These are phyloP conservation scores for Mustela nigripes DNA, from an alignment of 2,113 vertebrate species.

Conservation along the genomic window DNA sequence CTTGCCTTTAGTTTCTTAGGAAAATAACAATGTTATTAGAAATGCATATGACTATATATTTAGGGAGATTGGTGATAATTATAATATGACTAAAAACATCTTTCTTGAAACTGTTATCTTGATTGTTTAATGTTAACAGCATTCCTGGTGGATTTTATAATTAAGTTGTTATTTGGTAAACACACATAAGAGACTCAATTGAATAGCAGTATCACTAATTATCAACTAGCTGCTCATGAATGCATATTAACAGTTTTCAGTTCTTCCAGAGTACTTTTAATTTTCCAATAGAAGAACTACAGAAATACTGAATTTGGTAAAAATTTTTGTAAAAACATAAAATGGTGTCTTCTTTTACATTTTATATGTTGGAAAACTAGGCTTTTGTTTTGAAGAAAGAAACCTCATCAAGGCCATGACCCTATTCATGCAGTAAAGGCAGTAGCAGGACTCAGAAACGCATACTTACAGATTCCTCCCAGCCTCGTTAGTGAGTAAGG, in stretches of 20 bases:
- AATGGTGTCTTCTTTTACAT: not conserved
- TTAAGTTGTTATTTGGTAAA: not conserved
- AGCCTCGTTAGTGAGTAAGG: slow-evolving; percentile 32
- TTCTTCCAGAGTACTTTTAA: not conserved
- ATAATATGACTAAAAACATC: not conserved
- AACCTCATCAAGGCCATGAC: not conserved
- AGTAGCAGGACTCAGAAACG: not conserved
- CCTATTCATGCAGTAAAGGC: not conserved
- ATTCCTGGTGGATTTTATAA: slow-evolving; percentile 35
- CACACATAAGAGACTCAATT: not conserved
- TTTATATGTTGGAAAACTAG: not conserved
- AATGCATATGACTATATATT: not conserved
- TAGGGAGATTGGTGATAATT: not conserved
- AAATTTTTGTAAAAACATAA: not conserved
- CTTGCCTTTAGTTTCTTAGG: not conserved
- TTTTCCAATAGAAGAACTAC: not conserved
- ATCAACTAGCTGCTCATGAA: not conserved
- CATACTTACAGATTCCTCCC: not conserved
- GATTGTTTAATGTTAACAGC: not conserved
- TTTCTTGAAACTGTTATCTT: not conserved
- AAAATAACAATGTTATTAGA: not conserved
- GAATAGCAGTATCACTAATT: not conserved
- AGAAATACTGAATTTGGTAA: not conserved
- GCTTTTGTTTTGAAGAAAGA: not conserved
- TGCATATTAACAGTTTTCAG: not conserved